Evolutionary conservation across 2,113 vertebrate species (phyloP), one percentile per base, ranked within the genome.

Genomic region (Amphiprion ocellaris): DNA sequence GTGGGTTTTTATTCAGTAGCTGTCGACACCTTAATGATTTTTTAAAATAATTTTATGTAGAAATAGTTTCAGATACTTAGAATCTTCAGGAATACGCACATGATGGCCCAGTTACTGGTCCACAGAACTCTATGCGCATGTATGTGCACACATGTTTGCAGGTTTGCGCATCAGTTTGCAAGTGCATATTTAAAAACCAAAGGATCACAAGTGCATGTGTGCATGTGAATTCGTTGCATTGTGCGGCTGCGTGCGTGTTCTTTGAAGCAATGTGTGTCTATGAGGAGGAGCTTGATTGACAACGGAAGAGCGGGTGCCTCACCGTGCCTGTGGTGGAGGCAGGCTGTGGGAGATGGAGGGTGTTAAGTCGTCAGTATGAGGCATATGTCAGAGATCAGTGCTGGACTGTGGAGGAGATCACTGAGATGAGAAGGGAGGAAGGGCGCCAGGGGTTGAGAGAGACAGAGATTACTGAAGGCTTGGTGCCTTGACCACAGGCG

Each of bases 331-430:
- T 81, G 89, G 83, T 85, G 7, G 67, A 72, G 75, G 69, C 69
- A n/a, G 69, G 87, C 75, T 85, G 55, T 69, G 72, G 78, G 83
- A 79, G 76, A 81, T 46, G 78, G 61, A 46, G 82, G 80, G 91
- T 89, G 92, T 87, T 91, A 93, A 90, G 86, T 87, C 87, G 64
- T 88, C 85, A 83, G 86, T 91, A 91, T 92, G 90, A 87, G 74
- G 82, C 89, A 87, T 89, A 90, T 92, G 91, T 89, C 83, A 86
- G 81, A 90, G 90, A 91, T 92, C 88, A 92, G 89, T 7, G 28
- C 61, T 72, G 82, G 68, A 76, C 78, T 72, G 68, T 53, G 62
- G 72, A 71, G 62, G 72, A 71, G 85, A 89, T 83, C 82, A 78
- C 79, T 70, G 81, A 80, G 85, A 87, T 74, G 81, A 77, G 76